phyloP scores from a whole-genome alignment of 2,888 invertebrate genomes.

The Brenthis ino region DNA sequence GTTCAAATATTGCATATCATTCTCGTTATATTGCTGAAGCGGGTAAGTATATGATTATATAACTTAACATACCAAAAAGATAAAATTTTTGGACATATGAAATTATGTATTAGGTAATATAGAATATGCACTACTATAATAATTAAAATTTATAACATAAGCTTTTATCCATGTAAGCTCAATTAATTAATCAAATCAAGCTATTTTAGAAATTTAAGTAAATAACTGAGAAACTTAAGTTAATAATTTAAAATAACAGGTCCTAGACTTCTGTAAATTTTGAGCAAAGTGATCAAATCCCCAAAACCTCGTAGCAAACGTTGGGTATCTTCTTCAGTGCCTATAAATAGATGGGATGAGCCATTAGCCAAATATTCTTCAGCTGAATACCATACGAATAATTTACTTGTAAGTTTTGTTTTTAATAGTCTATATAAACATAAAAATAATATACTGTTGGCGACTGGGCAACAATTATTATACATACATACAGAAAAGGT shows the following conservation, averaged over 20 bases:
- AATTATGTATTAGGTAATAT: too few species aligned
- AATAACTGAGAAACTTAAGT: too few species aligned
- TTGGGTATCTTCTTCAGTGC: constrained; percentile 92
- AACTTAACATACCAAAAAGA: background rate
- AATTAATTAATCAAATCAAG: too few species aligned
- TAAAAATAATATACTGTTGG: too few species aligned
- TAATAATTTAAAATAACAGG: constrained; percentile 36
- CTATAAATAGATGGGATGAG: constrained; percentile 82
- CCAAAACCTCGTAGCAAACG: constrained; percentile 84
- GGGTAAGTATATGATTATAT: constrained; percentile 50
- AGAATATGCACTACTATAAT: too few species aligned
- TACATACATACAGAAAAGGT: too few species aligned
- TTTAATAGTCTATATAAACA: too few species aligned
- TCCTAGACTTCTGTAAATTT: constrained; percentile 80
- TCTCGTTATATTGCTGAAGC: constrained; percentile 90
- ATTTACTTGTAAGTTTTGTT: constrained; percentile 81
- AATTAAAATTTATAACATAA: too few species aligned
- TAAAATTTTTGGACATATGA: background rate
- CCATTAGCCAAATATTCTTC: constrained; percentile 81
- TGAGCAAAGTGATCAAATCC: constrained; percentile 81
- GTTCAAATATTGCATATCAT: constrained; percentile 94
- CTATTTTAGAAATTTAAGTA: too few species aligned
- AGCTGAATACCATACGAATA: constrained; percentile 93
- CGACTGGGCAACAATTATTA: too few species aligned
- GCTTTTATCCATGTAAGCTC: too few species aligned